Conservation (phyloP, 2,888 invertebrate genomes). For the Nasonia oneida region DNA sequence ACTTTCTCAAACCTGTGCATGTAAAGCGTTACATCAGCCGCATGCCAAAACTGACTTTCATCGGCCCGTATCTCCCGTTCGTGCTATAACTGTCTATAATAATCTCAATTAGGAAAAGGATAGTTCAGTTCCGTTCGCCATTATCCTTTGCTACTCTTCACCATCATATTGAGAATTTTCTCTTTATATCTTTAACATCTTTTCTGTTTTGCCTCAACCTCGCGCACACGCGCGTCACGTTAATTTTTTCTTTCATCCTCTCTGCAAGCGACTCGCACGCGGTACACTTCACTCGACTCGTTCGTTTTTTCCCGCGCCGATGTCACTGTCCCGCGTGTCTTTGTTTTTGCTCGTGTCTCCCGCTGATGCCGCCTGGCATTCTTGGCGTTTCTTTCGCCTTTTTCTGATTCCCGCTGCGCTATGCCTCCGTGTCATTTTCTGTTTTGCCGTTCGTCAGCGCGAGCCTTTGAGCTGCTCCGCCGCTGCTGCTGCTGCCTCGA, state of each 20-base stretch:
- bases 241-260: conserved; percentile 16
- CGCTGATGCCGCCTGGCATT: conserved; percentile 20
- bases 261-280: not conserved
- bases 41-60: too few relatives aligned
- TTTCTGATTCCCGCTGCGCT: conserved; percentile 30
- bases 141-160: too few relatives aligned
- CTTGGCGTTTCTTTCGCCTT: conserved; percentile 14
- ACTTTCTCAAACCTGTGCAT: too few relatives aligned
- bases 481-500: conserved; percentile 41
- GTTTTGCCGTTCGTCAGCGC: not conserved
- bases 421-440: conserved; percentile 32
- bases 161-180: too few relatives aligned
- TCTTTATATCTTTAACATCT: not conserved
- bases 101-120: too few relatives aligned
- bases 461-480: conserved; percentile 45
- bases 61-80: too few relatives aligned
- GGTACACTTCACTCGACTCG: conserved; percentile 4
- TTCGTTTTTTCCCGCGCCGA: conserved; percentile 13
- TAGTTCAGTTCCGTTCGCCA: too few relatives aligned
- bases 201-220: conserved; percentile 9
- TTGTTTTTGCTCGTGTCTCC: not conserved
- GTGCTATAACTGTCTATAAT: too few relatives aligned
- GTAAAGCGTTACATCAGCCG: too few relatives aligned
- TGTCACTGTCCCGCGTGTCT: conserved; percentile 17
- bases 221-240: conserved; percentile 15